Conservation (phyloP, 2,888 invertebrate species). For the Gastracanthus pulcherrimus region DNA sequence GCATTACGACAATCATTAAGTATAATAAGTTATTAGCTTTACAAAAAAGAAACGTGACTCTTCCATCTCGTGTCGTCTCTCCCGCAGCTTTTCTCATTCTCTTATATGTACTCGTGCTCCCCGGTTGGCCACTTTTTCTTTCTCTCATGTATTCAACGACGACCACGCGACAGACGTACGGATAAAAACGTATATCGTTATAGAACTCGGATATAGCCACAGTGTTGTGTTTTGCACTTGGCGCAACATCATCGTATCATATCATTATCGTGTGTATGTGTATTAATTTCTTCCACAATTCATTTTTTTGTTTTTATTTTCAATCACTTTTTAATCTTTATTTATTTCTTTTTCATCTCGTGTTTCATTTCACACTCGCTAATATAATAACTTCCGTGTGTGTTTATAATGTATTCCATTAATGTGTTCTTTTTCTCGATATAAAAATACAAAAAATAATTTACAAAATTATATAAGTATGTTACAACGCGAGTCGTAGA, state of each 20-base stretch:
- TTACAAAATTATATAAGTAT: constrained; percentile 74
- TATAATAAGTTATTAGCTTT: not conserved
- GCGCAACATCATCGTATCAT: constrained; percentile 3
- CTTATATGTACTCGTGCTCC: not conserved
- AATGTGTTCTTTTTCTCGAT: constrained; percentile 67
- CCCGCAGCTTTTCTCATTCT: not conserved
- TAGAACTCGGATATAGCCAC: constrained; percentile 22
- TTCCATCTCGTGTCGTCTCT: constrained; percentile 15
- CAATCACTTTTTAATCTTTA: constrained; percentile 43
- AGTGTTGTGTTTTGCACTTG: constrained; percentile 35
- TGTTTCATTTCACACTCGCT: constrained; percentile 50
- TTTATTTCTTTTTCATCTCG: constrained; percentile 44
- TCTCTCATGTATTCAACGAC: constrained; percentile 1
- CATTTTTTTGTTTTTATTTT: constrained; percentile 39
- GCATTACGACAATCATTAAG: constrained; percentile 17
- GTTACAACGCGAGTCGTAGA: constrained; percentile 69
- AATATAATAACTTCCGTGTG: constrained; percentile 52
- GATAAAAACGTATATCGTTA: constrained; percentile 14
- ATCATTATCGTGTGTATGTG: constrained; percentile 23
- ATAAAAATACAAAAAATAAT: constrained; percentile 75
- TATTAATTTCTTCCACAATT: constrained; percentile 40
- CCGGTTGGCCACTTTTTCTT: not conserved
- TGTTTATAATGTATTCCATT: constrained; percentile 56
- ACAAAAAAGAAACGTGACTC: constrained; percentile 41
- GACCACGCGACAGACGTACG: constrained; percentile 36